Base-by-base conservation (phyloP, 64 coral and sea anemone species). In the Cladopsammia gracilis region DNA sequence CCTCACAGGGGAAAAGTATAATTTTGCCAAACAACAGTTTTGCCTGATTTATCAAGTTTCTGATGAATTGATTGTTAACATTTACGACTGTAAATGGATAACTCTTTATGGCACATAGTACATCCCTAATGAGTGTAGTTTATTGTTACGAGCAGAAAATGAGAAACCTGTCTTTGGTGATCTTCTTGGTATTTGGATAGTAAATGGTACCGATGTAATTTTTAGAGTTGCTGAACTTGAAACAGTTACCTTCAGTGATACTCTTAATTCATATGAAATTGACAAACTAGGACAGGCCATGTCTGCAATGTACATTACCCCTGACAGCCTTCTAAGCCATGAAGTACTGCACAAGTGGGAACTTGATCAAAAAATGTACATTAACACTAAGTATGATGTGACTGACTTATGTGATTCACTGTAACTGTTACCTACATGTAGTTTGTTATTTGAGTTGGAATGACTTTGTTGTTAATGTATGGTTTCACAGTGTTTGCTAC, bases 211-310 rank as follows among this genome's bases (percentile, higher is more conserved):
- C 48, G 71, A 75, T 50, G 10, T 75, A 44, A 15, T 75, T 48
- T 75, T 75, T 42, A 75, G 71, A 19, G 71, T 75, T 43, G 44
- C 44, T 75, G 71, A 75, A 75, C 71, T 75, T 48, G 71, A 75
- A 75, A 75, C 71, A 75, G 25, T 75, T 75, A 44, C 25, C 14
- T 75, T 75, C 45, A 75, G 44, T 50, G 15, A 75, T 20, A 49
- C 71, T 42, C 71, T 75, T 75, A 74, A 74, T 42, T 74, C 71
- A 74, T 74, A 44, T 74, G 43, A 74, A 43, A 43, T 74, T 19
- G 71, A 74, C 43, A 74, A 74, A 48, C 71, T 74, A 0, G 71
- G 71, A 12, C 44, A 74, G 25, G 71, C 71, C 71, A 48, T 18
- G 45, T 3, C 71, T 18, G 71, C 45, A 48, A 1, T 74, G 71